A percentile compares a stretch with the other conserved stretches of the same genome.
Conservation (phyloP, 2,113 vertebrate genomes). For the Aegotheles bennettii region DNA sequence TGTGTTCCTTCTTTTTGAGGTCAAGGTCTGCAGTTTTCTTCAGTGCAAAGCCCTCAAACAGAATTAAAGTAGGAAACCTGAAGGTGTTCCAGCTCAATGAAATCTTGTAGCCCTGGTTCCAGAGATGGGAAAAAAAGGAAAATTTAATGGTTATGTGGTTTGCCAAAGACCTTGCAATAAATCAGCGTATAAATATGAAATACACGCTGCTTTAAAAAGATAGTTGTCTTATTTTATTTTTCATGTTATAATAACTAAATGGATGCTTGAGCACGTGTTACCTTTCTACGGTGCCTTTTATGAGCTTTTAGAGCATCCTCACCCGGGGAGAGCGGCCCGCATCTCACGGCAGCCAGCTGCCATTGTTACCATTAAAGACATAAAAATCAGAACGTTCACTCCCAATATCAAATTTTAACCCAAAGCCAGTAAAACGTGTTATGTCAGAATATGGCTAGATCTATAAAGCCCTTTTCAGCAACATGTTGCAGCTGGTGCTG, state of each 20-base stretch:
- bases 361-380: not conserved
- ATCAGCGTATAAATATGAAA: not conserved
- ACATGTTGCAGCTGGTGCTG: slow-evolving; percentile 81
- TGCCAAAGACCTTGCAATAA: not conserved
- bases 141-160: not conserved
- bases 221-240: not conserved
- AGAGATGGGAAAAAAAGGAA: not conserved
- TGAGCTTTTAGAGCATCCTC: slow-evolving; percentile 20
- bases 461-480: slow-evolving; percentile 70
- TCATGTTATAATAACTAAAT: not conserved
- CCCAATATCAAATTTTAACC: slow-evolving; percentile 73
- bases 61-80: not conserved
- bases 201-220: not conserved
- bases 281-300: slow-evolving; percentile 48
- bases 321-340: not conserved
- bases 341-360: slow-evolving; percentile 31
- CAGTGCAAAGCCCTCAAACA: not conserved
- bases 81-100: fast-evolving
- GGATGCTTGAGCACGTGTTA: slow-evolving; percentile 34
- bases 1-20: not conserved
- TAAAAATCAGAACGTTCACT: not conserved
- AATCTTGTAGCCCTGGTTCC: not conserved
- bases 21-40: not conserved
- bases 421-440: slow-evolving; percentile 77
- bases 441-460: slow-evolving; percentile 82